Base-by-base conservation (phyloP, 2,113 vertebrate species). In the Plotosus lineatus region DNA sequence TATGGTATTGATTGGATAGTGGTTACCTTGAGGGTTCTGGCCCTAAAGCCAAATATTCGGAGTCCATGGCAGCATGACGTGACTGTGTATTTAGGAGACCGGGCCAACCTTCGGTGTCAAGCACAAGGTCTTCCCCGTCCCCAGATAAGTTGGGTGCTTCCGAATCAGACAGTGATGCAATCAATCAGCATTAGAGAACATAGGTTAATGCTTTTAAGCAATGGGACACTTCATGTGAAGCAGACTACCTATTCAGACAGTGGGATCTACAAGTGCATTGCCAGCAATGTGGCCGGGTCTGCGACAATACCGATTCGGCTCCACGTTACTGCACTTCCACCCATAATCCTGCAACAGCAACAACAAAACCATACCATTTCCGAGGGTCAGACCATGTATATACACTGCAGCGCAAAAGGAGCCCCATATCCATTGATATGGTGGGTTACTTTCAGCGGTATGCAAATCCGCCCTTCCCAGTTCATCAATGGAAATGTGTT, bases 91-190 rank as follows among this genome's bases (percentile, higher is more conserved):
- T 94, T 96, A 85, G 97, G 97, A 2, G 94, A 95, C 36, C 92
- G 89, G 0, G 77, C 95, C 31, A 86, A 88, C 78, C 90, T 98
- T 91, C 94, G 95, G 56, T 99, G 97, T 86, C 89, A 88, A 76
- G 95, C 96, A 36, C 91, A 91, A 0, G 97, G 96, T 0, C 89
- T 91, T 21, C 97, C 97, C 0, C 78, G 28, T 0, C 96, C 97
- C 10, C 92, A 94, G 8, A 93, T 97, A 78, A 95, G 96, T 11
- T 99, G 97, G 97, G 90, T 97, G 84, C 92, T 98, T 46, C 97
- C 97, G 0, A 92, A 98, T 1, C 87, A 94, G 21, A 87, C 91
- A 6, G 87, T 90, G 55, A 78, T 96, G 87, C 94, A 91, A 5
- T 78, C 88, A 0, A 85, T 88, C 46, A 84, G 89, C 21, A 79